Evolutionary conservation across 1,140 invertebrate genomes (phyloP).

Genomic region (Drosophila hydei): DNA sequence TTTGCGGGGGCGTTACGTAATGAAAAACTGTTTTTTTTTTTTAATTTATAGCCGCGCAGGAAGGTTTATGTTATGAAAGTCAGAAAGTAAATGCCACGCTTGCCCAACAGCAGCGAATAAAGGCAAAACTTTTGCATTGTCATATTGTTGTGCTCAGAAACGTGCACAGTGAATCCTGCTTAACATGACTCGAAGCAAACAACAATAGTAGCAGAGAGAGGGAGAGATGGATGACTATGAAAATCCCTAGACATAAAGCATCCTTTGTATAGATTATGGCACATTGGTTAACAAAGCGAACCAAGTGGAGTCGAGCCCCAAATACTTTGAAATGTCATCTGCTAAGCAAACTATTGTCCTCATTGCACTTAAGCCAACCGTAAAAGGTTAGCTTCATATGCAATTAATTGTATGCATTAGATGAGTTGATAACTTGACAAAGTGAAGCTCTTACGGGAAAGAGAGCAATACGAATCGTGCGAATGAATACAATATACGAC

Average conservation of each 20-base stretch:
- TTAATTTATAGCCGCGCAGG: slow-evolving; percentile 61
- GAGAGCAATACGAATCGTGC: background rate
- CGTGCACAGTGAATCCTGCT: slow-evolving; percentile 53
- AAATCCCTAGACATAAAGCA: slow-evolving; percentile 16
- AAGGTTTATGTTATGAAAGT: slow-evolving; percentile 39
- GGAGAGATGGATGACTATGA: slow-evolving; percentile 14
- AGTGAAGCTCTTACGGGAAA: background rate
- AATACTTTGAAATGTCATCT: slow-evolving; percentile 22
- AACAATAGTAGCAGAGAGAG: slow-evolving; percentile 5
- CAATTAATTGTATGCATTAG: slow-evolving; percentile 16
- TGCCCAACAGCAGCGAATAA: slow-evolving; percentile 13
- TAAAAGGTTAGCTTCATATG: slow-evolving; percentile 5
- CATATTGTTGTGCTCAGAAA: slow-evolving; percentile 46
- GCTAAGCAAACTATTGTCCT: slow-evolving; percentile 23
- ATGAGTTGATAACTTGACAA: too few species aligned
- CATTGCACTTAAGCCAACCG: slow-evolving; percentile 6
- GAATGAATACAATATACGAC: background rate
- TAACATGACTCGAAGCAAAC: slow-evolving; percentile 54
- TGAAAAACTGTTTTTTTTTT: slow-evolving; percentile 19
- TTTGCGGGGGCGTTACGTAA: slow-evolving; percentile 18
- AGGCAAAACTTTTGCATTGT: slow-evolving; percentile 64
- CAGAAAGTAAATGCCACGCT: slow-evolving; percentile 26
- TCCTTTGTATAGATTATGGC: slow-evolving; percentile 24
- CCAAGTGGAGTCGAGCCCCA: background rate
- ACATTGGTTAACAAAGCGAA: slow-evolving; percentile 2